Evolutionary conservation across 2,113 vertebrate genomes (phyloP).

Genomic region (Cebidichthys violaceus): DNA sequence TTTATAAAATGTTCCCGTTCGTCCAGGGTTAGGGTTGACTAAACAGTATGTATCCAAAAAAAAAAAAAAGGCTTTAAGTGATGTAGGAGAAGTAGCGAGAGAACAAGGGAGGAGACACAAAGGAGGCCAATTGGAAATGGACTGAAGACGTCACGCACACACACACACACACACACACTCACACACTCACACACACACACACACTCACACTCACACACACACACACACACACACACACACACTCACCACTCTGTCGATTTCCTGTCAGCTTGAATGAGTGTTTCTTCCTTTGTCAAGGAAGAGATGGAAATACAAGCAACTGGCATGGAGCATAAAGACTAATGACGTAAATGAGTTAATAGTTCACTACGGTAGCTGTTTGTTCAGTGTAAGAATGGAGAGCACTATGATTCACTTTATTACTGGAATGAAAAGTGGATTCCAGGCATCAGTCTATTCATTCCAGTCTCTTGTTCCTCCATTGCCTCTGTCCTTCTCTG

Average conservation of each 20-base stretch:
- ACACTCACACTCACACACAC: no score
- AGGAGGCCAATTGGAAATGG: slow-evolving; percentile 11
- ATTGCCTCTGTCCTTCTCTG: background rate
- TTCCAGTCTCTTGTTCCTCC: background rate
- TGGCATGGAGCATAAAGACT: no score
- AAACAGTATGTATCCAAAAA: background rate
- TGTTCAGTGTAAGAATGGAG: background rate
- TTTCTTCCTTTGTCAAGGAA: slow-evolving; percentile 26
- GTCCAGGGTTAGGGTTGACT: background rate
- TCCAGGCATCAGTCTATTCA: background rate
- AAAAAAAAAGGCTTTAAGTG: background rate
- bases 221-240: no score
- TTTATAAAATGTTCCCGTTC: background rate
- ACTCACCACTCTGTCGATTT: slow-evolving; percentile 43
- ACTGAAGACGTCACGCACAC: slow-evolving; percentile 35
- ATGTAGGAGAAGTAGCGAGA: background rate
- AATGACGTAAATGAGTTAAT: background rate
- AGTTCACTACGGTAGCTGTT: background rate
- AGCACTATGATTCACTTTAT: background rate
- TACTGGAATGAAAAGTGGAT: background rate
- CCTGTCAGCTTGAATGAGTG: slow-evolving; percentile 52
- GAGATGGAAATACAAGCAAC: no score
- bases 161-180: no score
- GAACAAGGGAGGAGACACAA: slow-evolving; percentile 2
- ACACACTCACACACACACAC: no score